phyloP scores from a whole-genome alignment of 2,113 vertebrate species.

The Odobenus rosmarus region DNA sequence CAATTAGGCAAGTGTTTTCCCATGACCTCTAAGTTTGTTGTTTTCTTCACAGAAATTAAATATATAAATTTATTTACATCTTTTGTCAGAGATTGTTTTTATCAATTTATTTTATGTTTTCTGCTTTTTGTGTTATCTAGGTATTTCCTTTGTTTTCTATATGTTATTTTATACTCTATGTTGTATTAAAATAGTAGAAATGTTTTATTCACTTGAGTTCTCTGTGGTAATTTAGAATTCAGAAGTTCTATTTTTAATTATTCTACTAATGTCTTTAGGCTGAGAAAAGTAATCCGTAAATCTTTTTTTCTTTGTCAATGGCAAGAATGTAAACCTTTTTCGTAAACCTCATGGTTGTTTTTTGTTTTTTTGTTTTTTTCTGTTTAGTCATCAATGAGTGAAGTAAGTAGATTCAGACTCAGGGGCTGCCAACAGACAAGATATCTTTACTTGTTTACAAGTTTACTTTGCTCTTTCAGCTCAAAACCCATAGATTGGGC shows the following conservation, averaged over 20 bases:
- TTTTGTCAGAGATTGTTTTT: constrained; percentile 5
- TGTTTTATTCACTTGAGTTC: constrained; percentile 52
- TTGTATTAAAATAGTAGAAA: neutral
- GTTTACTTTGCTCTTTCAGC: neutral
- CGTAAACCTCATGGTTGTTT: neutral
- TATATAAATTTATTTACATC: neutral
- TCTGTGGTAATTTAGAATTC: constrained; percentile 31
- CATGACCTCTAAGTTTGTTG: neutral
- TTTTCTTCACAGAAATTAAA: constrained; percentile 24
- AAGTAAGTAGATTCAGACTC: constrained; percentile 5
- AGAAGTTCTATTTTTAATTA: constrained; percentile 52
- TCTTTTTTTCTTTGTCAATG: neutral
- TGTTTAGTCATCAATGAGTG: neutral
- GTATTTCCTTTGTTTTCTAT: neutral
- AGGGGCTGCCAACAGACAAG: neutral
- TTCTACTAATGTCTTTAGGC: neutral
- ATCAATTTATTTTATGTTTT: neutral
- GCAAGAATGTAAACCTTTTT: constrained; percentile 15
- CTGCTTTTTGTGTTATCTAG: constrained; percentile 23
- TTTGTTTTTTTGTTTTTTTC: neutral
- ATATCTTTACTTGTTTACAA: neutral
- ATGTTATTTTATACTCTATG: neutral
- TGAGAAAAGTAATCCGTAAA: constrained; percentile 28
- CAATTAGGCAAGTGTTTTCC: neutral
- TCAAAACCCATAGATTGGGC: neutral